Evolutionary conservation across 2,888 invertebrate genomes (phyloP).

Genomic region (Eupithecia insigniata): DNA sequence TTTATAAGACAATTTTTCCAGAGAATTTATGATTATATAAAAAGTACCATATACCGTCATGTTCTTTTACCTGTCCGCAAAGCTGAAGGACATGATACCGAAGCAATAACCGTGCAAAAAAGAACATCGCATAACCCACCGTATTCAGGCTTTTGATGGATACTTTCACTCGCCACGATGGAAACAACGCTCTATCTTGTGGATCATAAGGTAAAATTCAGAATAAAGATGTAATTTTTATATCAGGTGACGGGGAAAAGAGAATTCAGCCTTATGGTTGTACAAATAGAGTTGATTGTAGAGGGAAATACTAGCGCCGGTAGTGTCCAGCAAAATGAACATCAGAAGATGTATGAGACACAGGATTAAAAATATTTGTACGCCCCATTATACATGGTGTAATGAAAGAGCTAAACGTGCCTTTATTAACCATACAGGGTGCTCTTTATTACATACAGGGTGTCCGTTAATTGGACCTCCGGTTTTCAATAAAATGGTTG

Average conservation of each 20-base stretch:
- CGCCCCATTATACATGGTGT: slow-evolving; percentile 82
- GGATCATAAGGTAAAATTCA: slow-evolving; percentile 10
- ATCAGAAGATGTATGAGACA: slow-evolving; percentile 82
- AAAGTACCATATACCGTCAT: neutral
- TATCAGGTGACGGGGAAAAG: slow-evolving; percentile 38
- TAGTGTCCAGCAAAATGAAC: slow-evolving; percentile 79
- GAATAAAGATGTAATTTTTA: slow-evolving; percentile 11
- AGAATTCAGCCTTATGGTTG: slow-evolving; percentile 17
- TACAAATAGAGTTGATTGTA: slow-evolving; percentile 50
- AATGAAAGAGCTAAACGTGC: slow-evolving; percentile 79
- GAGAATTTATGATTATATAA: neutral
- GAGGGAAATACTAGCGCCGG: slow-evolving; percentile 52
- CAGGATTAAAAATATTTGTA: slow-evolving; percentile 84
- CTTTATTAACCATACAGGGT: slow-evolving; percentile 79
- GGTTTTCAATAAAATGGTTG: slow-evolving; percentile 74
- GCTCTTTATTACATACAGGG: slow-evolving; percentile 60
- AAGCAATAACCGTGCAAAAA: slow-evolving; percentile 74
- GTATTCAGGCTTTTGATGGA: slow-evolving; percentile 61
- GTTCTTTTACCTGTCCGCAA: slow-evolving; percentile 62
- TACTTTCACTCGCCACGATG: slow-evolving; percentile 28
- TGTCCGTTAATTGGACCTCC: slow-evolving; percentile 74
- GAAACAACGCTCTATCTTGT: slow-evolving; percentile 39
- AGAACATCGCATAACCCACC: slow-evolving; percentile 61
- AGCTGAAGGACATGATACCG: slow-evolving; percentile 55
- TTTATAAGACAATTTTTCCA: neutral